These are phyloP conservation scores for Plutella xylostella DNA, from an alignment of 2,888 invertebrate genomes.

Conservation along the genomic window DNA sequence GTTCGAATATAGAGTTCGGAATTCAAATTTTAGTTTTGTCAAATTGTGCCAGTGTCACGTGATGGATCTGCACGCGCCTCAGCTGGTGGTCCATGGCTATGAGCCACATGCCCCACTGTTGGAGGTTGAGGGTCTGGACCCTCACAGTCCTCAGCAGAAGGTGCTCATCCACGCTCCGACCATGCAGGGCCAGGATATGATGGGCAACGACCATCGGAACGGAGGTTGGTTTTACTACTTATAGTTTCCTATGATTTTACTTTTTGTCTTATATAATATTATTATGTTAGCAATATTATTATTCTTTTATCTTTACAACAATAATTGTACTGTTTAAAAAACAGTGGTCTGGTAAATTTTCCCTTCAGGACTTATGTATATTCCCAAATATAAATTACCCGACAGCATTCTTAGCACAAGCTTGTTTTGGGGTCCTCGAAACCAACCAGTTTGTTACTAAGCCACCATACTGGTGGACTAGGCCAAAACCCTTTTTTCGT, in stretches of 20 bases:
- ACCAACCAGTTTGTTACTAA: too few species aligned
- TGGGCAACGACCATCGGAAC: conserved; percentile 51
- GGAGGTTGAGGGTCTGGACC: conserved; percentile 59
- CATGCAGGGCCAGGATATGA: conserved; percentile 53
- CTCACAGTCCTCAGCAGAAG: conserved; percentile 63
- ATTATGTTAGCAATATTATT: too few species aligned
- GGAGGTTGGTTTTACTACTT: conserved; percentile 39
- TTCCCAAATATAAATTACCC: too few species aligned
- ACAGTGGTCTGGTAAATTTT: too few species aligned
- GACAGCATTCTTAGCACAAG: too few species aligned
- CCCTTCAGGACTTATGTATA: too few species aligned
- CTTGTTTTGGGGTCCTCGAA: too few species aligned
- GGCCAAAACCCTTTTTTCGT: too few species aligned
- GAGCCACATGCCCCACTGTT: conserved; percentile 58
- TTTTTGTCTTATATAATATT: neutral
- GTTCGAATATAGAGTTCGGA: neutral
- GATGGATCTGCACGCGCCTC: conserved; percentile 63
- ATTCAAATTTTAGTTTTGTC: conserved; percentile 24
- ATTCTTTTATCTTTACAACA: too few species aligned
- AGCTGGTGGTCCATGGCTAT: conserved; percentile 55
- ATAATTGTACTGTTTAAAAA: neutral
- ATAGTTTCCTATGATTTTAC: too few species aligned
- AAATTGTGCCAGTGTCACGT: conserved; percentile 20
- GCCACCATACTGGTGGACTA: too few species aligned
- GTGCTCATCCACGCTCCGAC: conserved; percentile 58